Conservation (phyloP, 2,113 vertebrate genomes). For the Phrynocephalus versicolor region DNA sequence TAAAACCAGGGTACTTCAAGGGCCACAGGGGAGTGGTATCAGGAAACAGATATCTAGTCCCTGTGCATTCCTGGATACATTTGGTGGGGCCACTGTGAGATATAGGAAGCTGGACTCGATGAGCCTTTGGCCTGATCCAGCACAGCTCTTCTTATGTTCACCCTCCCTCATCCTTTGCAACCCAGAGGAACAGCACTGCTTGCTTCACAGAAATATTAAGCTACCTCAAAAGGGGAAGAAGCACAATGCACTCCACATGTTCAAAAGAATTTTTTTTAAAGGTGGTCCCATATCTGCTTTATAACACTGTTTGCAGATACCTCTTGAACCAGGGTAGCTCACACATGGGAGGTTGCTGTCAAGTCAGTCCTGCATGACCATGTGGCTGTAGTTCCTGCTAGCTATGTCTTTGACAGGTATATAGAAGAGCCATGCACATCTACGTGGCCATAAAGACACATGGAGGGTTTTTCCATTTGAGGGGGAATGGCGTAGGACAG, state of each 20-base stretch:
- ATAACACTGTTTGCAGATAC: not conserved
- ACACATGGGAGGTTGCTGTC: not conserved
- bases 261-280: not conserved
- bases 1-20: too few species aligned
- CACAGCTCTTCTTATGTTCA: too few species aligned
- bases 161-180: not conserved
- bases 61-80: too few species aligned
- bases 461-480: not conserved
- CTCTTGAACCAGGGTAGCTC: not conserved
- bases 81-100: too few species aligned
- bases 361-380: not conserved
- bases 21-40: too few species aligned
- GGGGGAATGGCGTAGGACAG: too few species aligned
- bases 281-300: not conserved
- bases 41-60: too few species aligned
- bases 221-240: not conserved
- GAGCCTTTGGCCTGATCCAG: too few species aligned
- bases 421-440: not conserved
- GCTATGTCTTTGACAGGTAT: not conserved
- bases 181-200: not conserved
- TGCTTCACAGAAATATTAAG: not conserved
- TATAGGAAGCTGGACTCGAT: too few species aligned
- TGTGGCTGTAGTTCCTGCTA: not conserved
- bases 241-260: not conserved
- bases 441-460: too few species aligned